Percentiles rank a stretch among this genome's conserved stretches.
Evolutionary conservation across 64 coral and sea anemone species (phyloP).

Genomic region (Trachythela sp.): DNA sequence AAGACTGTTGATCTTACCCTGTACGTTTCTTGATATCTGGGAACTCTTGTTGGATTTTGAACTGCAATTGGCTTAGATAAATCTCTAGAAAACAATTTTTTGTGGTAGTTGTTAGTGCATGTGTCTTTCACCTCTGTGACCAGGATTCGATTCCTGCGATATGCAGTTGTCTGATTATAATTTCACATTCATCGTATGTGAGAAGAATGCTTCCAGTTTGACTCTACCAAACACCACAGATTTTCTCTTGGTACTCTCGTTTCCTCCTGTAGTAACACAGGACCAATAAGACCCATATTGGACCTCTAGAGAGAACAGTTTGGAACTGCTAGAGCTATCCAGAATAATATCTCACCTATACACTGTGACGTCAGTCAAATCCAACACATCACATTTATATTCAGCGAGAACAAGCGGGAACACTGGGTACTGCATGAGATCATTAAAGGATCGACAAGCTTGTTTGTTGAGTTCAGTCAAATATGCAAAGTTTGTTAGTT

Average conservation of each 20-base stretch:
- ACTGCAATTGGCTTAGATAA: constrained; percentile 88
- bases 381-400: constrained; percentile 69
- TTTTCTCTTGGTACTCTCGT: no score
- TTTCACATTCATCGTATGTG: no score
- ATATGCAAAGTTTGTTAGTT: constrained; percentile 87
- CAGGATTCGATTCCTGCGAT: no score
- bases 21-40: constrained; percentile 74
- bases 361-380: constrained; percentile 52
- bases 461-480: constrained; percentile 91
- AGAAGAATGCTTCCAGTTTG: no score
- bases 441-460: constrained; percentile 86
- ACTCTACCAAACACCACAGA: no score
- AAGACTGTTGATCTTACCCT: constrained; percentile 47
- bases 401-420: constrained; percentile 87
- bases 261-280: no score
- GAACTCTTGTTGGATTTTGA: constrained; percentile 72
- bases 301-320: no score
- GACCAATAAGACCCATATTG: no score
- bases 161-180: no score
- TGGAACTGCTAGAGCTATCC: no score
- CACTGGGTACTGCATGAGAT: constrained; percentile 98
- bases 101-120: no score
- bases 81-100: constrained; percentile 48
- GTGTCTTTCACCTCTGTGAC: no score
- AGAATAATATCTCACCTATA: constrained; percentile 52